Conservation (phyloP, 2,888 invertebrate genomes). For the Stenurella melanura region DNA sequence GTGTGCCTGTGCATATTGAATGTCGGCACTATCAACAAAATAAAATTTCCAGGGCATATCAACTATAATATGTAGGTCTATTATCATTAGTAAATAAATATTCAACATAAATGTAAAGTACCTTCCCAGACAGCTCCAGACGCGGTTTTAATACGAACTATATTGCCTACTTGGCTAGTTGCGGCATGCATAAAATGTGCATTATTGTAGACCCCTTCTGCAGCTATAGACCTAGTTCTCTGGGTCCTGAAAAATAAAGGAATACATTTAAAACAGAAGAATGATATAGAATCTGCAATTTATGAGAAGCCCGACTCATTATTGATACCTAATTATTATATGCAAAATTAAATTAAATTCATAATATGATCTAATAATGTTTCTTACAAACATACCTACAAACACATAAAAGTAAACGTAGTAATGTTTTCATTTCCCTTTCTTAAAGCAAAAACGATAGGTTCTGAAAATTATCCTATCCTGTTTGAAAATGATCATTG, state of each 20-base stretch:
- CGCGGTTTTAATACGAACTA: conserved; percentile 87
- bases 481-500: not conserved
- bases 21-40: not conserved
- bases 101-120: conserved; percentile 43
- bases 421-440: not conserved
- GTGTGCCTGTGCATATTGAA: not conserved
- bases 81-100: not conserved
- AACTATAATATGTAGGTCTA: no score
- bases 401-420: not conserved
- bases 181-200: conserved; percentile 93
- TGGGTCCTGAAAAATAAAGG: conserved; percentile 76
- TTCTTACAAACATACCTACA: not conserved
- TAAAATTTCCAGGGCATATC: no score
- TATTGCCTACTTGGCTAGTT: conserved; percentile 89
- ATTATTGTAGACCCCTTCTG: conserved; percentile 93
- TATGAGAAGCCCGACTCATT: not conserved
- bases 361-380: no score
- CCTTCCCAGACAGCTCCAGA: conserved; percentile 93
- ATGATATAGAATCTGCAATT: not conserved
- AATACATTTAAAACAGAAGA: conserved; percentile 16
- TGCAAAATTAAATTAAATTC: not conserved
- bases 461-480: not conserved
- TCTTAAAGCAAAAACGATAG: not conserved
- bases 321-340: not conserved
- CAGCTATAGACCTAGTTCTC: conserved; percentile 80